phyloP scores from a whole-genome alignment of 2,797 vertebrate species.

The Gymnothorax javanicus region DNA sequence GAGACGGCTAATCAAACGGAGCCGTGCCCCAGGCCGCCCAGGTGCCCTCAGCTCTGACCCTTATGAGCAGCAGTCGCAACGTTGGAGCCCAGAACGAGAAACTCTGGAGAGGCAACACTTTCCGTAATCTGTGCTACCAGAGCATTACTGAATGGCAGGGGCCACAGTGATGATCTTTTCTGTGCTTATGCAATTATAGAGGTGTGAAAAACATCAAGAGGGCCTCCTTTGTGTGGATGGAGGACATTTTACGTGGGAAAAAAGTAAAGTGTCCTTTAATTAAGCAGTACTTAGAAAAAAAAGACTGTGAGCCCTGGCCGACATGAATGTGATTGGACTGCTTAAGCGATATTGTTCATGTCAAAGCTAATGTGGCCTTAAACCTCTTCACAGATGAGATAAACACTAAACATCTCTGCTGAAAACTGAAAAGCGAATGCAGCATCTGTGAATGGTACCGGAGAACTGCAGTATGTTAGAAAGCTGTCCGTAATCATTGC shows the following conservation, averaged over 20 bases:
- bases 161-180: constrained; percentile 36
- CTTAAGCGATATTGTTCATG: constrained; percentile 49
- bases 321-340: constrained; percentile 51
- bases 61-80: not conserved
- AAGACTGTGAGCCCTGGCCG: constrained; percentile 46
- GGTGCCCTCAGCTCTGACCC: not conserved
- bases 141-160: constrained; percentile 9
- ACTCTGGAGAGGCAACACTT: constrained; percentile 23
- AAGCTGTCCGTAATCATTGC: not conserved
- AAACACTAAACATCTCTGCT: constrained; percentile 34
- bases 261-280: constrained; percentile 37
- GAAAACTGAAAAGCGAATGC: not conserved
- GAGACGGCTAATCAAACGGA: constrained; percentile 43
- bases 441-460: not conserved
- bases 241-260: constrained; percentile 28
- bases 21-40: constrained; percentile 16
- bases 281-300: constrained; percentile 35
- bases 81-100: constrained; percentile 27
- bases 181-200: constrained; percentile 49
- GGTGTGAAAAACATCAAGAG: constrained; percentile 40
- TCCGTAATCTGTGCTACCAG: constrained; percentile 12
- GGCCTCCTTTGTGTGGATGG: constrained; percentile 31
- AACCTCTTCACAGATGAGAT: constrained; percentile 38
- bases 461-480: not conserved
- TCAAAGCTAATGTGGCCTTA: constrained; percentile 47